These are phyloP conservation scores for Oryzaephilus surinamensis DNA, from an alignment of 1,140 invertebrate genomes.

Conservation along the genomic window DNA sequence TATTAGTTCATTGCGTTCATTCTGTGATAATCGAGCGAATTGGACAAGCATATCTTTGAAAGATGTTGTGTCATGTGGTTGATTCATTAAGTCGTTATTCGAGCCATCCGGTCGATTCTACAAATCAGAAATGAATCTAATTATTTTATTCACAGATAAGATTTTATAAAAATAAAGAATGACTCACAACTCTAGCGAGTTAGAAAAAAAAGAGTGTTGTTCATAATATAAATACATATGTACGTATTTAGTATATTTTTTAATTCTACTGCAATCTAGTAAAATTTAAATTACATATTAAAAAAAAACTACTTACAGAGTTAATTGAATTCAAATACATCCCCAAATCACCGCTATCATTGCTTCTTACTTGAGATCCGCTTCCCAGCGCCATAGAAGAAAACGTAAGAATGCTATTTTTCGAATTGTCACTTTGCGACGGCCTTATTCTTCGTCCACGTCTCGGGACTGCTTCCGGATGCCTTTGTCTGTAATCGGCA, in stretches of 20 bases:
- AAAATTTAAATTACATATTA: neutral
- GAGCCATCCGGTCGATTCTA: conserved; percentile 32
- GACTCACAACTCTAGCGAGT: too few relatives aligned
- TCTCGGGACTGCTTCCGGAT: conserved; percentile 57
- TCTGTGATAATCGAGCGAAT: conserved; percentile 52
- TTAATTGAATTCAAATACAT: conserved; percentile 26
- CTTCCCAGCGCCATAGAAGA: conserved; percentile 32
- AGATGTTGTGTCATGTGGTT: conserved; percentile 38
- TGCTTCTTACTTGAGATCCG: conserved; percentile 32
- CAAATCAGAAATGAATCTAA: conserved; percentile 6
- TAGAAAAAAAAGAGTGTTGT: too few relatives aligned
- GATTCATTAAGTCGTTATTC: conserved; percentile 44
- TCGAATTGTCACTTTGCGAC: conserved; percentile 17
- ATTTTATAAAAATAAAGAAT: too few relatives aligned
- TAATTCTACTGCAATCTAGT: too few relatives aligned
- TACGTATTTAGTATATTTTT: too few relatives aligned
- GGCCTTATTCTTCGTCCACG: conserved; percentile 49
- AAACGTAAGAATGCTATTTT: conserved; percentile 27
- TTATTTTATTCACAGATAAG: too few relatives aligned
- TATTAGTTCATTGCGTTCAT: conserved; percentile 40
- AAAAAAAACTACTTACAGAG: conserved; percentile 28
- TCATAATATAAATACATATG: too few relatives aligned
- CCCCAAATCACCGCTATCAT: conserved; percentile 25
- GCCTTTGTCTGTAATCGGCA: conserved; percentile 64
- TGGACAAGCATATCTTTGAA: conserved; percentile 71